A percentile compares a stretch with the other conserved stretches of the same genome.
These are phyloP conservation scores for Melieria picta DNA, from an alignment of 2,888 invertebrate species.

Conservation along the genomic window DNA sequence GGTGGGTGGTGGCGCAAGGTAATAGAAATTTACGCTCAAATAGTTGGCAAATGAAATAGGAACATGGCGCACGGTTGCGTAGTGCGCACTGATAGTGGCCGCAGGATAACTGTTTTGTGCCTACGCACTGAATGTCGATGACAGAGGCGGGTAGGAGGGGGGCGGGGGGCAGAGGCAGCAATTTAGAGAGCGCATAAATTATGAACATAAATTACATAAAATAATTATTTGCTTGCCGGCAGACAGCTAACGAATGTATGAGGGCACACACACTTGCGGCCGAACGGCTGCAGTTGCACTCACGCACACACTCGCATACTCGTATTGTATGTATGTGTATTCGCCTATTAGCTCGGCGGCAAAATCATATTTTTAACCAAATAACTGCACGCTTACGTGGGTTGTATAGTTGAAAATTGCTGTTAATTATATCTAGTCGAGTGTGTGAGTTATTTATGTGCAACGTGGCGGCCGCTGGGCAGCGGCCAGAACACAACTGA, in stretches of 20 bases:
- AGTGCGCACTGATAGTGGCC: background rate
- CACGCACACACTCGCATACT: background rate
- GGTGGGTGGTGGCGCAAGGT: background rate
- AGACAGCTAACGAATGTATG: slow-evolving; percentile 30
- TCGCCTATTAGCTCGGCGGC: background rate
- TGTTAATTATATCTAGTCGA: slow-evolving; percentile 24
- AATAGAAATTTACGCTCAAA: slow-evolving; percentile 54
- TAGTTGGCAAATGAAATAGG: slow-evolving; percentile 40
- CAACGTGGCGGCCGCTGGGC: background rate
- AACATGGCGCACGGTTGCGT: background rate
- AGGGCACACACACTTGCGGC: background rate
- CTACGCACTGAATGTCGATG: too few relatives aligned
- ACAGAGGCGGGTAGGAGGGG: too few relatives aligned
- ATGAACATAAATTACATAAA: slow-evolving; percentile 39
- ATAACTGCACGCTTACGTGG: too few relatives aligned
- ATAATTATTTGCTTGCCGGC: slow-evolving; percentile 27
- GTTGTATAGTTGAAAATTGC: slow-evolving; percentile 13
- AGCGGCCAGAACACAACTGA: background rate
- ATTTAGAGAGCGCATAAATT: slow-evolving; percentile 35
- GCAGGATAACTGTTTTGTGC: too few relatives aligned
- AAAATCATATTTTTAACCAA: too few relatives aligned
- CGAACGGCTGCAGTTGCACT: background rate
- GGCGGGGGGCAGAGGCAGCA: background rate
- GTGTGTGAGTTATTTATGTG: too few relatives aligned
- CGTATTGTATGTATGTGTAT: slow-evolving; percentile 2